A percentile compares a stretch with the other conserved stretches of the same genome.
phyloP scores from a whole-genome alignment of 2,797 vertebrate species.

The Macropodus opercularis region DNA sequence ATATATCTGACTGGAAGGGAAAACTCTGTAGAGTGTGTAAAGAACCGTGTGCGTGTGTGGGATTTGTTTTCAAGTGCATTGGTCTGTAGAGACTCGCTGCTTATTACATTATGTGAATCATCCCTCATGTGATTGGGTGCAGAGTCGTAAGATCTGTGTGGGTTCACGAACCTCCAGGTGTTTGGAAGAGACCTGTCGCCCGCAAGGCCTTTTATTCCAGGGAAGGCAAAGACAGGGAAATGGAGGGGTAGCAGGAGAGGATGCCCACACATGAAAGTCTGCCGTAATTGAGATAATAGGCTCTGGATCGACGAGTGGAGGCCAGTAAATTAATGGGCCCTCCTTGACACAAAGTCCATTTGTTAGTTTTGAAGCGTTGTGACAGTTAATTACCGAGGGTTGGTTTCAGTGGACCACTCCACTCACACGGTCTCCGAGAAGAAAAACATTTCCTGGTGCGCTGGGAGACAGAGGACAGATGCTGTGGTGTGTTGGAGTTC shows the following conservation, averaged over 20 bases:
- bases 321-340: slow-evolving; percentile 77
- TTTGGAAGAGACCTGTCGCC: slow-evolving; percentile 2
- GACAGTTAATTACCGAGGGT: slow-evolving; percentile 79
- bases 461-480: slow-evolving; percentile 52
- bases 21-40: slow-evolving; percentile 26
- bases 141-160: not conserved
- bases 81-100: slow-evolving; percentile 20
- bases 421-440: slow-evolving; percentile 54
- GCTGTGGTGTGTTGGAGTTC: slow-evolving; percentile 31
- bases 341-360: slow-evolving; percentile 80
- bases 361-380: slow-evolving; percentile 81
- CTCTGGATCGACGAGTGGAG: slow-evolving; percentile 66
- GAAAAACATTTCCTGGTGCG: slow-evolving; percentile 65
- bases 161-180: no score
- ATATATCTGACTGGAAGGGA: slow-evolving; percentile 68
- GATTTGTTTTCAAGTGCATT: slow-evolving; percentile 10
- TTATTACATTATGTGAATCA: slow-evolving; percentile 41
- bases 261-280: slow-evolving; percentile 54
- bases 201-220: slow-evolving; percentile 16
- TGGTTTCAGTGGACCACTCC: slow-evolving; percentile 68
- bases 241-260: slow-evolving; percentile 43
- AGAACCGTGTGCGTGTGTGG: slow-evolving; percentile 16
- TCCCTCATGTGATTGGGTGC: slow-evolving; percentile 32
- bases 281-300: slow-evolving; percentile 79
- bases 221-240: slow-evolving; percentile 45